Conservation (phyloP, 2,113 vertebrate species). For the Corythaeola cristata region DNA sequence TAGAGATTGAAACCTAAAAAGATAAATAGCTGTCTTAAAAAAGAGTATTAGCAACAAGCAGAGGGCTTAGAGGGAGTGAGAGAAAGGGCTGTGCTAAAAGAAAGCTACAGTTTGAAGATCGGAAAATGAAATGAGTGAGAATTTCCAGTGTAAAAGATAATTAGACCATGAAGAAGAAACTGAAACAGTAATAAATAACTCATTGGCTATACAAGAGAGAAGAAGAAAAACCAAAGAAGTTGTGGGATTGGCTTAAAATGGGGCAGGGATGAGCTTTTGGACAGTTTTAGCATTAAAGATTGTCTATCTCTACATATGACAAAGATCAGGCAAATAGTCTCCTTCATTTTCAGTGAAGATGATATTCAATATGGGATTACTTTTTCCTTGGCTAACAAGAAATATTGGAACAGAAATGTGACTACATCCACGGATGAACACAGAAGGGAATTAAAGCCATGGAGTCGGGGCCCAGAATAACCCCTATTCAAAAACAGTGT, state of each 20-base stretch:
- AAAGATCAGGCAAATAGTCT: neutral
- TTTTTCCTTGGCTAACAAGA: neutral
- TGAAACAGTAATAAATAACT: neutral
- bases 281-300: neutral
- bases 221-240: neutral
- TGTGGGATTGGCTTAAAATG: neutral
- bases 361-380: neutral
- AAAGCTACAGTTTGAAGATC: neutral
- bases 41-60: neutral
- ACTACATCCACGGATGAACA: neutral
- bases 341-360: neutral
- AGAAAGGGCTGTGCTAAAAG: neutral
- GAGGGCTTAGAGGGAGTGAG: neutral
- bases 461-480: accelerated
- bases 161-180: neutral
- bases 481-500: neutral
- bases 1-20: neutral
- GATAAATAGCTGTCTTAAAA: neutral
- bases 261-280: neutral
- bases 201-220: neutral
- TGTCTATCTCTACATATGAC: neutral
- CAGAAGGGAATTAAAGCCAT: neutral
- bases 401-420: neutral
- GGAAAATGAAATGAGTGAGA: neutral
- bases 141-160: neutral